These are phyloP conservation scores for Cebuella pygmaea DNA, from an alignment of 2,797 vertebrate genomes.

Conservation along the genomic window DNA sequence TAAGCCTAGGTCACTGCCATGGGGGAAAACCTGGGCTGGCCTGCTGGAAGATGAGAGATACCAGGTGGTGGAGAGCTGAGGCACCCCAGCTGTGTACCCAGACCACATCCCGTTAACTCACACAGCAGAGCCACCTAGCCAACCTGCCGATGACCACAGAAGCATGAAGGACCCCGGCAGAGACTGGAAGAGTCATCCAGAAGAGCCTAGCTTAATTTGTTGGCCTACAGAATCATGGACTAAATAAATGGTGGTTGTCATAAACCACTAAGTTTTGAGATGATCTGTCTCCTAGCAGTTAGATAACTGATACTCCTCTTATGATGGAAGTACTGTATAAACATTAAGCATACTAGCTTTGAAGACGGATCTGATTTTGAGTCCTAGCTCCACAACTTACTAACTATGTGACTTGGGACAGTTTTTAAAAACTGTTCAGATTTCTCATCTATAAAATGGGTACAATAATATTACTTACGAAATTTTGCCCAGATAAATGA, in stretches of 20 bases:
- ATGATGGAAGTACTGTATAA: background rate
- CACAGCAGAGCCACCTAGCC: background rate
- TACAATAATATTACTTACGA: background rate
- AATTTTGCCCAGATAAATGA: background rate
- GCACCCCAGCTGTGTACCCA: no score
- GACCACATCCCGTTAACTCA: no score
- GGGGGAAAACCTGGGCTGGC: background rate
- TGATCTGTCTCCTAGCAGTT: background rate
- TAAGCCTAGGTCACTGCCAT: background rate
- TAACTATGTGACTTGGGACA: background rate
- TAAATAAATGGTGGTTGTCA: background rate
- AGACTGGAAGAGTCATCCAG: background rate
- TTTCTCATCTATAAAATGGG: background rate
- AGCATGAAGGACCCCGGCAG: background rate
- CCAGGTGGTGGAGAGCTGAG: accelerated
- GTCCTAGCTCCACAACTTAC: background rate
- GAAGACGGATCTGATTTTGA: background rate
- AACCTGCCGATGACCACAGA: background rate
- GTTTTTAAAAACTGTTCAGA: background rate
- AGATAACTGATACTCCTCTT: background rate
- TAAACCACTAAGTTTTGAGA: background rate
- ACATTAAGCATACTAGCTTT: background rate
- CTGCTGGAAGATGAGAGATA: background rate
- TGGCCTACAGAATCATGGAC: background rate
- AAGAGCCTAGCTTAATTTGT: background rate